These are phyloP conservation scores for Tuta absoluta DNA, from an alignment of 2,888 invertebrate genomes.

Conservation along the genomic window DNA sequence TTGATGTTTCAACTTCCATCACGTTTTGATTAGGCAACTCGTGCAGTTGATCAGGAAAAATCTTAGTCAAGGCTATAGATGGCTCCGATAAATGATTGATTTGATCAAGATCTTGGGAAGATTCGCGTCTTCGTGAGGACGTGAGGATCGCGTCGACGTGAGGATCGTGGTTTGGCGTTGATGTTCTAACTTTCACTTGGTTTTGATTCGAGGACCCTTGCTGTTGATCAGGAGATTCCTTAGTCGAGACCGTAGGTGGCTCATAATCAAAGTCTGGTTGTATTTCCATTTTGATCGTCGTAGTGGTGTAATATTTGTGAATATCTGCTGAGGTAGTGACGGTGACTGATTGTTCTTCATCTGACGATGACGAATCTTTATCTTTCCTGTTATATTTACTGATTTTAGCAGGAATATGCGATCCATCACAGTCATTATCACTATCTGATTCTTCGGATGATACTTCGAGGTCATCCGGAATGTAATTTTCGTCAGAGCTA, in stretches of 20 bases:
- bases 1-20: not conserved
- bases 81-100: not conserved
- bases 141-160: not conserved
- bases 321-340: not conserved
- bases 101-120: not conserved
- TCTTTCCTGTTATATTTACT: not conserved
- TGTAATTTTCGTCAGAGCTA: not conserved
- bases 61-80: not conserved
- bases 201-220: too few relatives aligned
- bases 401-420: not conserved
- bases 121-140: not conserved
- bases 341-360: not conserved
- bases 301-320: not conserved
- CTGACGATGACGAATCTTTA: not conserved
- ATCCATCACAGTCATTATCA: not conserved
- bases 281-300: not conserved
- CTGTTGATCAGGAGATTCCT: too few relatives aligned
- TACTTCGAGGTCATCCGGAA: not conserved
- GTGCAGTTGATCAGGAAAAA: not conserved
- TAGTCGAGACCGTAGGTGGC: too few relatives aligned
- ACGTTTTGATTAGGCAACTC: not conserved
- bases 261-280: not conserved
- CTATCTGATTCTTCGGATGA: conserved; percentile 3
- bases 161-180: too few relatives aligned
- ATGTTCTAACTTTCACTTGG: too few relatives aligned